Evolutionary conservation across 1,140 invertebrate species (phyloP).

Genomic region (Ceratitis capitata): DNA sequence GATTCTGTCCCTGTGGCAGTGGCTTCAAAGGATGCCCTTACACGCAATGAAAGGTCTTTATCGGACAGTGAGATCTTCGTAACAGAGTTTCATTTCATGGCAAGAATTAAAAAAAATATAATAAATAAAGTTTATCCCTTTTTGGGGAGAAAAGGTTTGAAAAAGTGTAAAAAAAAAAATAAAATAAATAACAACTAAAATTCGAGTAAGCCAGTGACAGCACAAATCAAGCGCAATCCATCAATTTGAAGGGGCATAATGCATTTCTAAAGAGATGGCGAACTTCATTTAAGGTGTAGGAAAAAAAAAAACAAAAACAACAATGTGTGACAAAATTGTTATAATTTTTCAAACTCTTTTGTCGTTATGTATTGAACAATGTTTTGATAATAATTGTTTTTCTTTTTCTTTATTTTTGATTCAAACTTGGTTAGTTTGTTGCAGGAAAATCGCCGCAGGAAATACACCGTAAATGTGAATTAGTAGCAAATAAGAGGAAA

Average conservation of each 20-base stretch:
- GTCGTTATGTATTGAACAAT: not conserved
- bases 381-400: not conserved
- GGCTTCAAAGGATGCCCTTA: not conserved
- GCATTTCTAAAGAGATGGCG: not conserved
- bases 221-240: constrained; percentile 23
- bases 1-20: not conserved
- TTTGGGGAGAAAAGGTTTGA: not conserved
- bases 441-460: constrained; percentile 28
- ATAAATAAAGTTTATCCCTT: not conserved
- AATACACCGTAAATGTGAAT: not conserved
- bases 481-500: not conserved
- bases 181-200: no score
- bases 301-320: no score
- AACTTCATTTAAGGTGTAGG: not conserved
- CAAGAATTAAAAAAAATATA: not conserved
- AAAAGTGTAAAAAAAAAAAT: constrained; percentile 1
- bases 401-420: not conserved
- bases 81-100: not conserved
- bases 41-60: not conserved
- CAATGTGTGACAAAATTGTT: no score
- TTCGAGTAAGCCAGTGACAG: not conserved
- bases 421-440: not conserved
- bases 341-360: not conserved
- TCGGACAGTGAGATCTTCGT: not conserved
- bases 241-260: not conserved